A percentile compares a stretch with the other conserved stretches of the same genome.
phyloP scores from a whole-genome alignment of 2,113 vertebrate species.

The Oryzias woworae region DNA sequence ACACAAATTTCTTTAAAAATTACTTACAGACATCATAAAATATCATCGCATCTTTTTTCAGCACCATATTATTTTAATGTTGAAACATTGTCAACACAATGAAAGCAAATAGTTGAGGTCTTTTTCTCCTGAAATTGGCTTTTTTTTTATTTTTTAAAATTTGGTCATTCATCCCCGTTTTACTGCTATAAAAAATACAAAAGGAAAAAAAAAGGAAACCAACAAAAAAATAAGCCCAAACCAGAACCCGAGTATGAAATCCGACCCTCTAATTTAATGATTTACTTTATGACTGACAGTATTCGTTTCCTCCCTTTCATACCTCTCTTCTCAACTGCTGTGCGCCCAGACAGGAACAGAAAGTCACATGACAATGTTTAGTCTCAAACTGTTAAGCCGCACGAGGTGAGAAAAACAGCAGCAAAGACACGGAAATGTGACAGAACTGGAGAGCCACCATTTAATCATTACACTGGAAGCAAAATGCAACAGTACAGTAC shows the following conservation, averaged over 20 bases:
- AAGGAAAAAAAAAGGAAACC: slow-evolving; percentile 28
- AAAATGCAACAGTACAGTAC: slow-evolving; percentile 69
- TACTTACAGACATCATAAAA: slow-evolving; percentile 84
- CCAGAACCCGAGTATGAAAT: slow-evolving; percentile 31
- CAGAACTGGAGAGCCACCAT: slow-evolving; percentile 70
- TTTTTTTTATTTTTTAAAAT: slow-evolving; percentile 38
- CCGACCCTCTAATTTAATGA: slow-evolving; percentile 3
- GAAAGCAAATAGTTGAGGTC: slow-evolving; percentile 56
- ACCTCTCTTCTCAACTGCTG: slow-evolving; percentile 32
- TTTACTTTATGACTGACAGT: neutral
- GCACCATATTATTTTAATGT: slow-evolving; percentile 72
- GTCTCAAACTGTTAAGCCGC: neutral
- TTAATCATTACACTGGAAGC: slow-evolving; percentile 73
- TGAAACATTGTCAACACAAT: slow-evolving; percentile 60
- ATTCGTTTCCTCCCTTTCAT: slow-evolving; percentile 43
- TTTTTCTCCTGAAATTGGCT: slow-evolving; percentile 49
- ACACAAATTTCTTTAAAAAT: slow-evolving; percentile 72
- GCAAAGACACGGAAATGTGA: slow-evolving; percentile 53
- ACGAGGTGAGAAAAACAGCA: slow-evolving; percentile 22
- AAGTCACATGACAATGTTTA: neutral
- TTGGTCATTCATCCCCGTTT: slow-evolving; percentile 33
- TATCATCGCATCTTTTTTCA: slow-evolving; percentile 76
- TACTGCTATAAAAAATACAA: slow-evolving; percentile 38
- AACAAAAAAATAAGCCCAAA: slow-evolving; percentile 31
- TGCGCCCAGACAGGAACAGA: slow-evolving; percentile 21